These are phyloP conservation scores for Apamea sordens DNA, from an alignment of 2,888 invertebrate genomes.

Conservation along the genomic window DNA sequence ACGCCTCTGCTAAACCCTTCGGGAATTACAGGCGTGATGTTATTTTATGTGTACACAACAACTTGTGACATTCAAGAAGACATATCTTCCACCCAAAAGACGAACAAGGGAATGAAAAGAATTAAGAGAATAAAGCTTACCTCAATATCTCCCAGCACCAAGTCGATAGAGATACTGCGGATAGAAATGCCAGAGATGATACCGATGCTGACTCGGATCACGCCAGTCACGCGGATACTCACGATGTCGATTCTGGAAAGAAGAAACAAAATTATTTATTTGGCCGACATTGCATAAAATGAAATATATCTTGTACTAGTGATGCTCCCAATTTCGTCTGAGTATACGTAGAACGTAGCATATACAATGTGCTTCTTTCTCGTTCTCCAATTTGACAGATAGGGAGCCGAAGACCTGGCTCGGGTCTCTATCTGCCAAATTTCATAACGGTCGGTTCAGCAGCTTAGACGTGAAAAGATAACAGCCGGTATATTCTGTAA, in stretches of 20 bases:
- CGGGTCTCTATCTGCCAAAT: too few relatives aligned
- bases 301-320: background rate
- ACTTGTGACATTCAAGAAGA: background rate
- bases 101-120: background rate
- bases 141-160: conserved; percentile 72
- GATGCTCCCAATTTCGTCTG: background rate
- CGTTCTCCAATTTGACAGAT: background rate
- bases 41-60: background rate
- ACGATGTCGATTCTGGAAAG: conserved; percentile 71
- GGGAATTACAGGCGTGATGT: background rate
- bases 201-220: conserved; percentile 71
- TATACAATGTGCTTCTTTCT: background rate
- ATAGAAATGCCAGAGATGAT: conserved; percentile 77
- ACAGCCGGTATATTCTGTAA: too few relatives aligned
- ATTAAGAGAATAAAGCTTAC: conserved; percentile 63
- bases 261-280: background rate
- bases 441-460: background rate
- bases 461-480: background rate
- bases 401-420: too few relatives aligned
- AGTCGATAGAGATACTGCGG: conserved; percentile 69
- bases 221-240: conserved; percentile 69
- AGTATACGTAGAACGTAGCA: background rate
- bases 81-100: background rate
- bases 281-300: background rate
- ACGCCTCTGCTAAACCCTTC: background rate